phyloP scores from a whole-genome alignment of 64 coral and sea anemone genomes.

The Trachythela sp. region DNA sequence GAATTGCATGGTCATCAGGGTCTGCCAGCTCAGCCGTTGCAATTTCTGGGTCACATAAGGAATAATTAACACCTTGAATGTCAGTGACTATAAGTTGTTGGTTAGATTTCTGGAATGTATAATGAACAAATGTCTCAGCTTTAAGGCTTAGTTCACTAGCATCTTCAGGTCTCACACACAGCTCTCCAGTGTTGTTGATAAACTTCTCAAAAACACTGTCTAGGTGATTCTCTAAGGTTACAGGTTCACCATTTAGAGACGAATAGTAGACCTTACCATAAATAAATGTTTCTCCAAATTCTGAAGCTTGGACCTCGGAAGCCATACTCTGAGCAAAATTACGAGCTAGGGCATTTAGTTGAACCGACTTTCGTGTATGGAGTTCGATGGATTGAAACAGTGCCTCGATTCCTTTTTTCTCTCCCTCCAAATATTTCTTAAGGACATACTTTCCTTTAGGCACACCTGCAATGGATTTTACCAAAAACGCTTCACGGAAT shows the following conservation, averaged over 20 bases:
- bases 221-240: slow-evolving; percentile 19
- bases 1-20: too few relatives aligned
- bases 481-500: slow-evolving; percentile 21
- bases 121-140: slow-evolving; percentile 9
- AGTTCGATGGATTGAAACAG: slow-evolving; percentile 30
- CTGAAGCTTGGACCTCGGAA: background rate
- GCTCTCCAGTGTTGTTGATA: slow-evolving; percentile 38
- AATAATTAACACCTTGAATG: slow-evolving; percentile 14
- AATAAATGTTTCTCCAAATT: slow-evolving; percentile 23
- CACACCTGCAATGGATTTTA: slow-evolving; percentile 29
- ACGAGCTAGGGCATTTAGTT: background rate
- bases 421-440: slow-evolving; percentile 26
- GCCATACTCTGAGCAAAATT: slow-evolving; percentile 35
- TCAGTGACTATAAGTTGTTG: slow-evolving; percentile 22
- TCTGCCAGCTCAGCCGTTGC: slow-evolving; percentile 4
- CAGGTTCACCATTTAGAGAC: slow-evolving; percentile 27
- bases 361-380: slow-evolving; percentile 40
- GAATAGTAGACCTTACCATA: slow-evolving; percentile 49
- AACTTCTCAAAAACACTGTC: slow-evolving; percentile 40
- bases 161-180: background rate
- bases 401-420: slow-evolving; percentile 27
- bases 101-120: background rate
- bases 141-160: slow-evolving; percentile 12
- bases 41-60: slow-evolving; percentile 17
- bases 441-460: slow-evolving; percentile 32